Evolutionary conservation across 2,113 vertebrate genomes (phyloP).

Genomic region (Spea bombifrons): DNA sequence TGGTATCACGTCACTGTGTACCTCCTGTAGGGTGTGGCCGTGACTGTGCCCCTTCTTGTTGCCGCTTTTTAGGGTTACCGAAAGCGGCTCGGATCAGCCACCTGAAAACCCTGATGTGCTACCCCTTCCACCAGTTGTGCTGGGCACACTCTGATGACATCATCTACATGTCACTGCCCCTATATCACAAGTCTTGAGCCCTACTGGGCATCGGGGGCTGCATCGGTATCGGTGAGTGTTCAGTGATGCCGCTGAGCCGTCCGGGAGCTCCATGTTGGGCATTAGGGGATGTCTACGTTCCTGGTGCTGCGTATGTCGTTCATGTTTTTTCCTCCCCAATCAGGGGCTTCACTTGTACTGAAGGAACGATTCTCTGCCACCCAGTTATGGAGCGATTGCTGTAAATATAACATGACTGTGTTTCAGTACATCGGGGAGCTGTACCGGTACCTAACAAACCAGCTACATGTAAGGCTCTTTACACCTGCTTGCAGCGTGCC

Average conservation of each 20-base stretch:
- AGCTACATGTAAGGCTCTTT: slow-evolving; percentile 61
- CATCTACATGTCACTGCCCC: slow-evolving; percentile 81
- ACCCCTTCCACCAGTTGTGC: slow-evolving; percentile 77
- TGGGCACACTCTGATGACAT: slow-evolving; percentile 68
- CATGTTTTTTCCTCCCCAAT: not conserved
- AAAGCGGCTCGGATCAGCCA: slow-evolving; percentile 85
- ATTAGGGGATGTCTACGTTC: not conserved
- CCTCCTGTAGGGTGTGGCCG: not conserved
- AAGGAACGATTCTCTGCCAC: slow-evolving; percentile 85
- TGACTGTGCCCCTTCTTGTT: not conserved
- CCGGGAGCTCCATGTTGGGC: not conserved
- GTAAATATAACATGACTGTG: slow-evolving; percentile 69
- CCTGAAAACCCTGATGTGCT: slow-evolving; percentile 74
- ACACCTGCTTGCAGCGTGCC: too few relatives aligned
- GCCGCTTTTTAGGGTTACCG: slow-evolving; percentile 73
- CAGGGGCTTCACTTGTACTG: slow-evolving; percentile 75
- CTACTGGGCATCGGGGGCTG: slow-evolving; percentile 82
- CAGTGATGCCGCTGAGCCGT: rapidly evolving
- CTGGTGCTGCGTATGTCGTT: not conserved
- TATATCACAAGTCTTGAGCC: slow-evolving; percentile 86
- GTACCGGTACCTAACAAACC: slow-evolving; percentile 84
- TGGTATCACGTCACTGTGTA: not conserved
- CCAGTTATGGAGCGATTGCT: slow-evolving; percentile 86
- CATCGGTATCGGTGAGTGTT: slow-evolving; percentile 83
- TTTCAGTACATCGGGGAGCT: slow-evolving; percentile 91